A percentile compares a stretch with the other conserved stretches of the same genome.
Evolutionary conservation across 2,113 vertebrate species (phyloP).

Genomic region (Mormyrus iriodes): DNA sequence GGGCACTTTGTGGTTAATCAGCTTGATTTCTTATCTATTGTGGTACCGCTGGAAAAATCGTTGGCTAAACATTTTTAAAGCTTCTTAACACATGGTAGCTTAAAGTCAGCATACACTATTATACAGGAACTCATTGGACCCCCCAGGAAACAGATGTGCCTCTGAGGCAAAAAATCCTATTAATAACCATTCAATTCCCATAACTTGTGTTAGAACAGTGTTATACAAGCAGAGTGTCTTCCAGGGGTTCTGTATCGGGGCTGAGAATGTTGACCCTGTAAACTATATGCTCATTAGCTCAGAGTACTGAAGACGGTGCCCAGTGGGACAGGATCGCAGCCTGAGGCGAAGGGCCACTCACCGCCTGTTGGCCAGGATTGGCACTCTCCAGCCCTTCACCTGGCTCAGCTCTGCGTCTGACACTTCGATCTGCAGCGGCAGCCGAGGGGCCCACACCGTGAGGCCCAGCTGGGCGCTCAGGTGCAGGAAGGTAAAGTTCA

Average conservation of each 20-base stretch:
- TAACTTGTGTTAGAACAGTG: background rate
- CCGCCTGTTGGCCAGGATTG: constrained; percentile 82
- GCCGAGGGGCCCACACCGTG: constrained; percentile 82
- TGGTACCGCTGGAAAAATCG: background rate
- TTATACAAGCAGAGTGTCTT: background rate
- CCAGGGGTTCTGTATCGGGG: background rate
- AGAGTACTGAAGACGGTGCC: background rate
- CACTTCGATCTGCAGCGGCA: constrained; percentile 90
- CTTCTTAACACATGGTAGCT: background rate
- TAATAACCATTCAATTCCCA: background rate
- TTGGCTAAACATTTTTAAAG: background rate
- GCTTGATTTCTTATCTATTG: background rate
- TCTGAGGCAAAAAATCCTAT: background rate
- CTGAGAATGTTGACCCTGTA: background rate
- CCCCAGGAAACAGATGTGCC: background rate
- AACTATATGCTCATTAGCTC: background rate
- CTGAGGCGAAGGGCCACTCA: constrained; percentile 31
- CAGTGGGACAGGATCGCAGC: background rate
- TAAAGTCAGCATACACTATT: background rate
- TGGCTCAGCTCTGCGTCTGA: constrained; percentile 92
- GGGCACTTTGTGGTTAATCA: background rate
- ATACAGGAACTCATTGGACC: background rate
- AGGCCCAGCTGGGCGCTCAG: constrained; percentile 79
- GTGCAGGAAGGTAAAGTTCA: constrained; percentile 91
- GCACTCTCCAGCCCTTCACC: constrained; percentile 94